Base-by-base conservation (phyloP, 2,888 invertebrate species). In the Ophion obscuratus region DNA sequence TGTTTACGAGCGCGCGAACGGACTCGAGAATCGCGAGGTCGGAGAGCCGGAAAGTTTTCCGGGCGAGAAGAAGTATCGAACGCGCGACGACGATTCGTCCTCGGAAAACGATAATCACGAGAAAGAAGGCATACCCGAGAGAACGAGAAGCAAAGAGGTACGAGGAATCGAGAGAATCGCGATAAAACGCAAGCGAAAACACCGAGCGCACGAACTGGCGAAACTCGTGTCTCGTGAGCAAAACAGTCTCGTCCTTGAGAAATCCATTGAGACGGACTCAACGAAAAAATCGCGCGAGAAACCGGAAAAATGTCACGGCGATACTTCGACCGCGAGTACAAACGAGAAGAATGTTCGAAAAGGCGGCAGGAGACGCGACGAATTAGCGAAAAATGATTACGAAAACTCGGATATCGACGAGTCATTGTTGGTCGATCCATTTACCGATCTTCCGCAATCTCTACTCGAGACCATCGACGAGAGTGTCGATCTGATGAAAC, bases 351-450 rank as follows among this genome's bases (percentile, higher is more conserved):
- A n/a, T n/a, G 17, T 0, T 44, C 36, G 61, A 44, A 61, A 64
- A 64, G 10, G 6, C 17, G 11, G 53, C 17, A 78, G 27, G 44
- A 47, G 9, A 4, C 44, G 17, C 10, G 11, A 59, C 11, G 61
- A 74, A 74, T 11, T 44, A 4, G 2, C 31, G 0, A 53, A 59
- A 17, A 81, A 80, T 11, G 79, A 61, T 62, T 76, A 61, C 80
- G 80, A 84, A 53, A 82, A 74, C 27, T 86, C 78, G 2, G 83
- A 86, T 6, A 27, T 83, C 27, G 83, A 83, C 71, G 86, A 86
- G 20, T 70, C 81, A 2, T 47, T 83, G 70, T 24, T 86, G 61
- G 86, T 86, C 17, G 57, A 86, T 75, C 86, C 86, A 0, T 81
- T 78, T 31, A 86, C 64, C 9, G 86, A 86, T 76, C 81, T 86